Evolutionary conservation across 1,140 invertebrate species (phyloP).

Genomic region (Sycobia sp.): DNA sequence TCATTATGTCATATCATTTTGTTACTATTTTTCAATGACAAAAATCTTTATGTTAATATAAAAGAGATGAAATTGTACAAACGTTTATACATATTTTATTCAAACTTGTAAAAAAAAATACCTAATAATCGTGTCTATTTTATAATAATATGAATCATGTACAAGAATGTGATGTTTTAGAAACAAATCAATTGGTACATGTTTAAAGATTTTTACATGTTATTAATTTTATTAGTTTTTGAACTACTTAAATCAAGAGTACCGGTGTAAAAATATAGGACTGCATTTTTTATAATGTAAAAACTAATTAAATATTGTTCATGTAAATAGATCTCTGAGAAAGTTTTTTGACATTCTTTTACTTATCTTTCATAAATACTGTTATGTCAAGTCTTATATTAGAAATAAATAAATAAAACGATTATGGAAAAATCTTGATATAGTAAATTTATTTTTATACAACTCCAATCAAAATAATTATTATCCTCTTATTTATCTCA

Average conservation of each 20-base stretch:
- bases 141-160: slow-evolving; percentile 8
- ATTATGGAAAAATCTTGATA: not conserved
- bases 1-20: slow-evolving; percentile 1
- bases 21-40: not conserved
- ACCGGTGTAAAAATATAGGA: slow-evolving; percentile 14
- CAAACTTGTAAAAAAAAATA: slow-evolving; percentile 20
- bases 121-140: slow-evolving; percentile 18
- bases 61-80: slow-evolving; percentile 25
- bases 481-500: no score
- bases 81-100: slow-evolving; percentile 33
- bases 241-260: not conserved
- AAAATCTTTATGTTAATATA: not conserved
- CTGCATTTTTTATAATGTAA: slow-evolving; percentile 28
- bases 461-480: no score
- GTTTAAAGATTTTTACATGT: not conserved
- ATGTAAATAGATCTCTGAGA: slow-evolving; percentile 21
- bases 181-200: not conserved
- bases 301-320: slow-evolving; percentile 22
- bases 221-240: slow-evolving; percentile 7
- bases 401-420: not conserved
- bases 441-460: no score
- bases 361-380: slow-evolving; percentile 19
- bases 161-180: not conserved
- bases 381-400: not conserved
- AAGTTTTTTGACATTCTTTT: slow-evolving; percentile 22